A percentile compares a stretch with the other conserved stretches of the same genome.
Evolutionary conservation across 2,888 invertebrate genomes (phyloP).

Genomic region (Diarsia brunnea): DNA sequence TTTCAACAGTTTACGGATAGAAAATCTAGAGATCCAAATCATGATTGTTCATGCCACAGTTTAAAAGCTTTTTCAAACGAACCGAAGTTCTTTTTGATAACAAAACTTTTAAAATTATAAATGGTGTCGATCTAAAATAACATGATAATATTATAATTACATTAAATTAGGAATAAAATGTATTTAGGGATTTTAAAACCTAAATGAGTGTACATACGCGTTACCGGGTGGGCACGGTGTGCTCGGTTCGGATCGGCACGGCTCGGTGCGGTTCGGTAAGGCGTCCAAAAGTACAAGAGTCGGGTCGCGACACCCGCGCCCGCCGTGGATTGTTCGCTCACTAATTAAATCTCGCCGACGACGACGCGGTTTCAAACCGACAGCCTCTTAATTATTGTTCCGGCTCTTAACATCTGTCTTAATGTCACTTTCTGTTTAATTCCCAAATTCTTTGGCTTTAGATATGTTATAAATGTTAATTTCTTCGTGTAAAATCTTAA

Average conservation of each 20-base stretch:
- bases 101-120: neutral
- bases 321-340: conserved; percentile 82
- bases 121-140: neutral
- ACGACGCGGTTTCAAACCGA: conserved; percentile 88
- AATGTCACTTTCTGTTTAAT: conserved; percentile 88
- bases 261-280: conserved; percentile 13
- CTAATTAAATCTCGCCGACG: conserved; percentile 89
- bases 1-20: conserved; percentile 30
- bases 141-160: neutral
- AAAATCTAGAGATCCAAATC: conserved; percentile 19
- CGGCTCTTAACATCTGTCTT: conserved; percentile 90
- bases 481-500: conserved; percentile 73
- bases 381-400: conserved; percentile 90
- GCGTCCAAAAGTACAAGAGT: conserved; percentile 66
- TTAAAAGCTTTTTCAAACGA: conserved; percentile 2
- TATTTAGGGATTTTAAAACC: conserved; percentile 5
- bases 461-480: conserved; percentile 79
- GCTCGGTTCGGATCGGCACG: neutral
- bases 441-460: conserved; percentile 81
- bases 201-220: neutral
- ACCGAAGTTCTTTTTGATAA: neutral
- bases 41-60: conserved; percentile 12
- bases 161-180: neutral
- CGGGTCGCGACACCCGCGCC: conserved; percentile 59
- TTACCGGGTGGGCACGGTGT: neutral